phyloP scores from a whole-genome alignment of 2,797 vertebrate species.

The Chelmon rostratus region DNA sequence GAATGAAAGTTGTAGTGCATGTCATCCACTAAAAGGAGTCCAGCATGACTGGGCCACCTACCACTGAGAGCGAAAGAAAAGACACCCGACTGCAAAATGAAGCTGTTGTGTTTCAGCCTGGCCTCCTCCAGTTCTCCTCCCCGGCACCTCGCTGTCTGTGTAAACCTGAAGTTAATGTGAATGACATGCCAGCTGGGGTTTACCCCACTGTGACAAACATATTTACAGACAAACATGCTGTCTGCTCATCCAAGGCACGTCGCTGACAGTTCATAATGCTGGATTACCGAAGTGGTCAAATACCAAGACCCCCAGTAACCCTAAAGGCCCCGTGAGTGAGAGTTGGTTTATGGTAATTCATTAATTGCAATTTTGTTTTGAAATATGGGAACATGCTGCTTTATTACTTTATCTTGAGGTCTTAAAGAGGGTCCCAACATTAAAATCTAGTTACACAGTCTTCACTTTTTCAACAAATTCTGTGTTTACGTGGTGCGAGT shows the following conservation, averaged over 20 bases:
- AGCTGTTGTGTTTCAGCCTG: conserved; percentile 25
- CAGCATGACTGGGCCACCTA: conserved; percentile 67
- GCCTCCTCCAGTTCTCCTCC: conserved; percentile 31
- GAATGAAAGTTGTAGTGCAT: conserved; percentile 59
- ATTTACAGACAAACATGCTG: conserved; percentile 7
- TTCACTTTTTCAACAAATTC: neutral
- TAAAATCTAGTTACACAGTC: neutral
- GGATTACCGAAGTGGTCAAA: neutral
- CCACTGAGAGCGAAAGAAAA: conserved; percentile 58
- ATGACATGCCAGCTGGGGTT: neutral
- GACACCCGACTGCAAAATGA: conserved; percentile 28
- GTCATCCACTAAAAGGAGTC: conserved; percentile 54
- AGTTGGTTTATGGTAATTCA: neutral
- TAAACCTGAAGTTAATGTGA: conserved; percentile 31
- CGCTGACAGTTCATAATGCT: neutral
- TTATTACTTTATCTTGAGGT: neutral
- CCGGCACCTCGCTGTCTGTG: conserved; percentile 18
- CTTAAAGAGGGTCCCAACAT: neutral
- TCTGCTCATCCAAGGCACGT: neutral
- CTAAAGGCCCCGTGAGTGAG: neutral
- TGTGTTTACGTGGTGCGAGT: neutral
- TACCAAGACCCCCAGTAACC: neutral
- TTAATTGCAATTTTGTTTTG: neutral
- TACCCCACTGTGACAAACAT: neutral
- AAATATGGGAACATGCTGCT: neutral